Evolutionary conservation across 2,888 invertebrate genomes (phyloP), one percentile per base, ranked within the genome.

Genomic region (Nineta flava): DNA sequence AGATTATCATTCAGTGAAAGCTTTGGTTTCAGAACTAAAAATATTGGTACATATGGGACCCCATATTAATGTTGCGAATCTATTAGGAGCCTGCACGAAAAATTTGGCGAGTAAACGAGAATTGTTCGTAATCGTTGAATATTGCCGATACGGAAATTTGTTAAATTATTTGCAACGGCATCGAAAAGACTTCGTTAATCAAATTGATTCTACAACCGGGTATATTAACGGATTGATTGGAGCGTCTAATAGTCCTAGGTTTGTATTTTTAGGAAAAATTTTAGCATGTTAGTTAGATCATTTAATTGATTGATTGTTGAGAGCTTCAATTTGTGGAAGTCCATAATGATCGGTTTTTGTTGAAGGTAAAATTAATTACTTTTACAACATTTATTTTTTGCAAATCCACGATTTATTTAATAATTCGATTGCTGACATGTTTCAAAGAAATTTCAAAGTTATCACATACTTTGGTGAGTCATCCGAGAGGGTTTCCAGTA

Each of bases 31-130:
- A 0, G 96, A 96, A 65, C 70, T 96, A 16, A 96, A 96, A 70
- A 94, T 96, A 52, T 87, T 96, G 85, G 86, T 90, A 6, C 93
- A 96, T 68, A 73, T 96, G 55, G 95, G 95, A 0, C 85, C 87
- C 60, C 94, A 96, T 67, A 69, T 95, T 45, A 96, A 96, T 65
- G 92, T 96, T 41, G 91, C 96, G 2, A 95, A 95, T 69, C 72
- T 96, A 44, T 74, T 96, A 16, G 96, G 96, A 43, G 95, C 95
- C 15, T 90, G 91, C 54, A 96, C 95, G 0, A 87, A 87, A 63
- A 84, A 91, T 64, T 7, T 26, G 2, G 83, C 93, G 52, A 79
- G 77, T 1, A 90, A 90, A 76, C 81, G 93, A 92, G 93, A 95
- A 68, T 68, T 96, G 16, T 74, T 86, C 61, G 92, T 96, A 1